Conservation (phyloP, 2,888 invertebrate genomes). For the Eurytoma californica region DNA sequence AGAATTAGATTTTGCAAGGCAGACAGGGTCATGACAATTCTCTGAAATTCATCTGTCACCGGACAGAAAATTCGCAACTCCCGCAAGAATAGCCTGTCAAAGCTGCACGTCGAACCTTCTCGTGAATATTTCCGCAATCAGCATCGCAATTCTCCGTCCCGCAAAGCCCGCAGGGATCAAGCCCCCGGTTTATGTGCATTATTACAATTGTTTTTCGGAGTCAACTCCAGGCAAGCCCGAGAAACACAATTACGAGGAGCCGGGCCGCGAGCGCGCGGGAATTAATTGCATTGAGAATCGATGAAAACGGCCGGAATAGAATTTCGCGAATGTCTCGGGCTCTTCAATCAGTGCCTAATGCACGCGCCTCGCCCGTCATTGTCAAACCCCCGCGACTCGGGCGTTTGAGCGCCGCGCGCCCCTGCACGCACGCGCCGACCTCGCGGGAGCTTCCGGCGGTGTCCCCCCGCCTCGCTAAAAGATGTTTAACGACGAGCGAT, state of each 20-base stretch:
- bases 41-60: too few relatives aligned
- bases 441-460: neutral
- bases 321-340: neutral
- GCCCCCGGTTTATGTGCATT: neutral
- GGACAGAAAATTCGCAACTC: too few relatives aligned
- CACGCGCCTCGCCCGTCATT: conserved; percentile 4
- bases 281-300: conserved; percentile 29
- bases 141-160: too few relatives aligned
- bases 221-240: neutral
- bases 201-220: conserved; percentile 3
- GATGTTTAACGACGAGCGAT: conserved; percentile 15
- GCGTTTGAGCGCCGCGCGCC: too few relatives aligned
- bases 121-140: too few relatives aligned
- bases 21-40: too few relatives aligned
- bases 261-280: neutral
- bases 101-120: too few relatives aligned
- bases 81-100: too few relatives aligned
- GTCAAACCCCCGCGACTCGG: neutral
- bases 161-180: too few relatives aligned
- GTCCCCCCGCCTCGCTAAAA: neutral
- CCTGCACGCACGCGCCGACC: neutral
- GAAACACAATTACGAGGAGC: neutral
- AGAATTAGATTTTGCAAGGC: too few relatives aligned
- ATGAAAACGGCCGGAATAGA: neutral
- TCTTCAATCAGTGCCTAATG: conserved; percentile 17